Evolutionary conservation across 2,888 invertebrate genomes (phyloP).

Genomic region (Amphimallon solstitiale): DNA sequence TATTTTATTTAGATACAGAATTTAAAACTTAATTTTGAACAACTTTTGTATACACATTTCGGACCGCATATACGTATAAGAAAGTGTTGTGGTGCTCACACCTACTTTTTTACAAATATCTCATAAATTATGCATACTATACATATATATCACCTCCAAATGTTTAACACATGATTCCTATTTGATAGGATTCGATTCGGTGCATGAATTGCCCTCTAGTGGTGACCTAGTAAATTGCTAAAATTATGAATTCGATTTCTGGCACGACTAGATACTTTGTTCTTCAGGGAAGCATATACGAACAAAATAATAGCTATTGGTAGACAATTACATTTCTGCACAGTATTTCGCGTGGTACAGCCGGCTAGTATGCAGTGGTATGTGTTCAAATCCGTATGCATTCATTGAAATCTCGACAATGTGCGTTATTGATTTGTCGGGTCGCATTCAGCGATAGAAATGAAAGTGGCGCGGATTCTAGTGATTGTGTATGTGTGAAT

Average conservation of each 20-base stretch:
- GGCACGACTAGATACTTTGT: not conserved
- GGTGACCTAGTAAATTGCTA: constrained; percentile 34
- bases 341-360: not conserved
- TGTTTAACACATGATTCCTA: too few species aligned
- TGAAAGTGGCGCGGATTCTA: constrained; percentile 21
- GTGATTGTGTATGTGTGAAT: constrained; percentile 17
- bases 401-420: constrained; percentile 8
- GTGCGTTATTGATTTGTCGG: constrained; percentile 20
- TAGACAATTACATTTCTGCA: not conserved
- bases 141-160: too few species aligned
- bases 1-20: too few species aligned
- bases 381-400: not conserved
- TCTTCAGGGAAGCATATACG: not conserved
- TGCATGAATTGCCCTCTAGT: constrained; percentile 1
- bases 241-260: constrained; percentile 46
- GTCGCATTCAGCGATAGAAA: constrained; percentile 11
- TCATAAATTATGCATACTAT: too few species aligned
- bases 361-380: not conserved
- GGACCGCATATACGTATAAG: too few species aligned
- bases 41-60: too few species aligned
- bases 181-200: not conserved
- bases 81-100: too few species aligned
- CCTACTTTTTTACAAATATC: too few species aligned
- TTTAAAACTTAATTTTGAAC: too few species aligned
- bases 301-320: not conserved